Evolutionary conservation across 2,888 invertebrate genomes (phyloP).

Genomic region (Lasioglossum morio): DNA sequence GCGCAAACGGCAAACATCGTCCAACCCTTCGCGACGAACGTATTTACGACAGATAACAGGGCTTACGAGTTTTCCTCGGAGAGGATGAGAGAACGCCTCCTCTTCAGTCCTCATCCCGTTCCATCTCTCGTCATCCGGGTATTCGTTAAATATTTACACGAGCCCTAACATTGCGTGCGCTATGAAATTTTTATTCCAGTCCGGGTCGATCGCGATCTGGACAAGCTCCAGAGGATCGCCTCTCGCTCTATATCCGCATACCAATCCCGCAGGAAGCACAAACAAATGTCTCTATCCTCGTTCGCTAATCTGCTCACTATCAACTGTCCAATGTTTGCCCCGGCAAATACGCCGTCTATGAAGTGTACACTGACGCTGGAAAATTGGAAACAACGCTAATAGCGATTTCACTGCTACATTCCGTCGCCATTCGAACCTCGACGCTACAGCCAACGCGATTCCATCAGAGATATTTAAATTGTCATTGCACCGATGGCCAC

Average conservation of each 20-base stretch:
- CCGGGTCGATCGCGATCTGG: constrained; percentile 10
- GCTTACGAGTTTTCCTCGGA: constrained; percentile 16
- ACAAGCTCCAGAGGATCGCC: background rate
- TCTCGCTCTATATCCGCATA: background rate
- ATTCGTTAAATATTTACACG: constrained; percentile 26
- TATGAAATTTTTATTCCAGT: constrained; percentile 13
- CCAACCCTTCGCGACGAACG: constrained; percentile 7
- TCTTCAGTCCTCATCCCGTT: background rate
- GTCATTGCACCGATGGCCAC: background rate
- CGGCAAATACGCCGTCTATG: background rate
- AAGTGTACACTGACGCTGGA: background rate
- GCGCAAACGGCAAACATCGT: constrained; percentile 2
- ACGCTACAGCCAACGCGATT: background rate
- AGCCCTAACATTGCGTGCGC: background rate
- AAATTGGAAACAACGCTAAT: constrained; percentile 7
- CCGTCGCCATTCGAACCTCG: background rate
- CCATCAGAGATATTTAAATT: background rate
- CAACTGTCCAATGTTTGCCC: background rate
- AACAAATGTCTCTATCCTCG: background rate
- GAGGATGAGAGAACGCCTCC: constrained; percentile 1
- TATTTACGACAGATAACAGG: constrained; percentile 32
- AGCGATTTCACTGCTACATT: background rate
- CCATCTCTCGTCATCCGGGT: background rate
- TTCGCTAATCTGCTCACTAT: constrained; percentile 3
- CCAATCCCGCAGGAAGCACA: background rate